Conservation (phyloP, 2,797 vertebrate species). For the Platalea minor region DNA sequence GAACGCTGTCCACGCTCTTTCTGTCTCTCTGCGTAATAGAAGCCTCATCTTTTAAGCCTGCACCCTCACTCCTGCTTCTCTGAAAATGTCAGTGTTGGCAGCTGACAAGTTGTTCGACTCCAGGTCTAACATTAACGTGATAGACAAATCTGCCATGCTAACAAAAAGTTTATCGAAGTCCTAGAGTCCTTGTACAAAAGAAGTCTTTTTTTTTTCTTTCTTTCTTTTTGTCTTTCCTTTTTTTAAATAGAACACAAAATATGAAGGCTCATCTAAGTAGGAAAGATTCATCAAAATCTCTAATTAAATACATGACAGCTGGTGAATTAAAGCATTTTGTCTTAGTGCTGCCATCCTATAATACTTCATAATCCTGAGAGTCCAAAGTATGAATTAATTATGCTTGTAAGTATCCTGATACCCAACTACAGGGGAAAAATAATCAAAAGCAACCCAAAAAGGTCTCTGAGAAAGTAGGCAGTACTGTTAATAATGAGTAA, state of each 20-base stretch:
- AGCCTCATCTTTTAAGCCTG: background rate
- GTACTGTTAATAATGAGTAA: background rate
- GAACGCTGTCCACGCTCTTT: background rate
- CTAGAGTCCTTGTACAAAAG: constrained; percentile 1
- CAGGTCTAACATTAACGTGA: background rate
- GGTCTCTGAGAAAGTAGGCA: background rate
- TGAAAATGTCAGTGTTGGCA: background rate
- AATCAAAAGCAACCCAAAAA: constrained; percentile 35
- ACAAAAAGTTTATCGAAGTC: background rate
- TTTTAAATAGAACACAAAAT: background rate
- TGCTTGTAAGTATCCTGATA: constrained; percentile 66
- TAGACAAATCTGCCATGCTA: background rate
- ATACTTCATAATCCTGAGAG: constrained; percentile 77
- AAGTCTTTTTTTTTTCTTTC: background rate
- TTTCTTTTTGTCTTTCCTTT: background rate
- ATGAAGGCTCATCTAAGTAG: constrained; percentile 57
- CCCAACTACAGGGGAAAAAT: background rate
- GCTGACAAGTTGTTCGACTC: background rate
- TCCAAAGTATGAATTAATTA: constrained; percentile 79
- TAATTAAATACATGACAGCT: constrained; percentile 81
- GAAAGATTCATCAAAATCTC: constrained; percentile 74
- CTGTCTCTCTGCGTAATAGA: background rate
- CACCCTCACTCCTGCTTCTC: background rate
- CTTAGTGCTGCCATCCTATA: constrained; percentile 71
- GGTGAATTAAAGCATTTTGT: constrained; percentile 79